Percentiles rank a stretch among this genome's conserved stretches.
These are phyloP conservation scores for Zaprionus capensis DNA, from an alignment of 1,140 invertebrate genomes.

Conservation along the genomic window DNA sequence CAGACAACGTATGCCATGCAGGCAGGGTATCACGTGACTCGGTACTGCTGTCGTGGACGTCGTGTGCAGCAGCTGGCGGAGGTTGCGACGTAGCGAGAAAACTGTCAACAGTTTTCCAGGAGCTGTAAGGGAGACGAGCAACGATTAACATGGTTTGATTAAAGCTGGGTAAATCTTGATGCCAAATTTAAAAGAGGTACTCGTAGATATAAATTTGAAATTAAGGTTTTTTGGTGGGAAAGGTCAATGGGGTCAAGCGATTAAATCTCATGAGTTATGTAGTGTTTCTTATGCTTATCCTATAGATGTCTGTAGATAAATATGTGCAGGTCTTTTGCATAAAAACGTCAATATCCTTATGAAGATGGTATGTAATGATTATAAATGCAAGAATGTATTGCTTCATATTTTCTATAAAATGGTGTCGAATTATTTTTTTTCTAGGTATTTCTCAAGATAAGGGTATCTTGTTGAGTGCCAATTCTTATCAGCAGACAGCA, in stretches of 20 bases:
- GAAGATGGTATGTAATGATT: too few relatives aligned
- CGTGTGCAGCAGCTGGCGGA: conserved; percentile 49
- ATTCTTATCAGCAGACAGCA: neutral
- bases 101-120: conserved; percentile 12
- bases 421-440: neutral
- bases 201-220: neutral
- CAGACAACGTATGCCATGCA: conserved; percentile 87
- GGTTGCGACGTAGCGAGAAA: conserved; percentile 61
- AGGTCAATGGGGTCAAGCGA: too few relatives aligned
- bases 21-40: conserved; percentile 82
- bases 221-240: too few relatives aligned
- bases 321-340: too few relatives aligned
- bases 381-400: too few relatives aligned
- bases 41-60: neutral
- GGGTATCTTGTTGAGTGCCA: neutral
- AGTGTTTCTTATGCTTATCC: too few relatives aligned
- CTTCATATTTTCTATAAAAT: neutral
- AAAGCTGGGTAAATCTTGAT: neutral
- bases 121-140: neutral
- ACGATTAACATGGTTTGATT: too few relatives aligned
- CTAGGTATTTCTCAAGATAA: neutral
- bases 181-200: too few relatives aligned
- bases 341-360: too few relatives aligned
- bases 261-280: too few relatives aligned
- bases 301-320: too few relatives aligned